phyloP scores from a whole-genome alignment of 30 jellyfish, hydroid and myxozoan species.

The Turritopsis rubra region DNA sequence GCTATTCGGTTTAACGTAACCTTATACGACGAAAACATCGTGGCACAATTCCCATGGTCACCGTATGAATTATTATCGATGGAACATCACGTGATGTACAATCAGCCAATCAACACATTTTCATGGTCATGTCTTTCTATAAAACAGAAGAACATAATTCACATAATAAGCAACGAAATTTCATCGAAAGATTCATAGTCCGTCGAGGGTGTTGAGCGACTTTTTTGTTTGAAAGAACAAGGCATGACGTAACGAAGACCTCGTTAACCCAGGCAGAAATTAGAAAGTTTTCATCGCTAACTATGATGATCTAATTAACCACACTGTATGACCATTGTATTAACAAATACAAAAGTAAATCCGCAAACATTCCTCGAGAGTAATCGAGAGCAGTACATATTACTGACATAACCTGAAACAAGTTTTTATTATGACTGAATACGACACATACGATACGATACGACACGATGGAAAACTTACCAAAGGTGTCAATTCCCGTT shows the following conservation, averaged over 20 bases:
- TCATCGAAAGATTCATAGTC: neutral
- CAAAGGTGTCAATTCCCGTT: slow-evolving; percentile 81
- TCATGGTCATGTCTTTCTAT: slow-evolving; percentile 39
- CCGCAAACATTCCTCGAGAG: neutral
- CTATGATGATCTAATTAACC: neutral
- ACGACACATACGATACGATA: no score
- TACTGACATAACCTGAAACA: no score
- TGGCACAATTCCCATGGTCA: neutral
- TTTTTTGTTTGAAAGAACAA: no score
- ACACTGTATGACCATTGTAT: neutral
- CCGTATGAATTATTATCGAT: neutral
- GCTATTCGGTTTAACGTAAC: no score
- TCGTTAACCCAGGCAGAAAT: no score
- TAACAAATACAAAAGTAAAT: neutral
- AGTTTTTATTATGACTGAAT: no score
- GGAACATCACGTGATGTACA: neutral
- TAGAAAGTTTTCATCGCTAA: neutral
- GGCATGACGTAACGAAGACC: no score
- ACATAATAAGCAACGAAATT: neutral
- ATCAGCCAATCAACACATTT: slow-evolving; percentile 15
- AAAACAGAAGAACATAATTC: neutral
- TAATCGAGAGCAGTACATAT: neutral
- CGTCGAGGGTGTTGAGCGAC: no score
- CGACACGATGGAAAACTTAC: no score
- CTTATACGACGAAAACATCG: no score